Evolutionary conservation across 2,797 vertebrate species (phyloP).

Genomic region (Muscicapa comitata): DNA sequence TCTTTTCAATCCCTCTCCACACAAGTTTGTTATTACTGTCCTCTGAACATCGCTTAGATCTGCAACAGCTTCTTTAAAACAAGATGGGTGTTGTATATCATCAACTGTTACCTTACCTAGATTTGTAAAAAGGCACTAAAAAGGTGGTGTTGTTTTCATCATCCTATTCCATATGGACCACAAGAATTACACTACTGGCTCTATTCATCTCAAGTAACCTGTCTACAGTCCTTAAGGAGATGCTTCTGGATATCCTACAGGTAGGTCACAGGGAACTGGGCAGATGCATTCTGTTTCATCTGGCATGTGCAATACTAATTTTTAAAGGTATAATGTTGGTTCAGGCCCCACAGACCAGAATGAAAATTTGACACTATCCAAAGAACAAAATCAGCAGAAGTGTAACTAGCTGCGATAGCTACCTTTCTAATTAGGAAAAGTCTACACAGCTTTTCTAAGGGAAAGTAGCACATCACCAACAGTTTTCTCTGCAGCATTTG

Average conservation of each 20-base stretch:
- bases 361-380: neutral
- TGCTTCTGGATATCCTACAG: neutral
- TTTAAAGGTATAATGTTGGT: neutral
- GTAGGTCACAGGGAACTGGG: neutral
- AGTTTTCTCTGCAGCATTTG: neutral
- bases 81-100: neutral
- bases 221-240: neutral
- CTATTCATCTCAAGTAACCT: neutral
- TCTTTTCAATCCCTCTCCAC: neutral
- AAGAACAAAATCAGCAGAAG: neutral
- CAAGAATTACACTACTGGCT: neutral
- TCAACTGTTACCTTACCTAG: neutral
- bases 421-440: neutral
- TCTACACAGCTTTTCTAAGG: neutral
- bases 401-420: neutral
- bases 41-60: neutral
- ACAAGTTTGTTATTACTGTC: neutral
- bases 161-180: neutral
- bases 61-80: neutral
- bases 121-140: neutral
- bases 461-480: neutral
- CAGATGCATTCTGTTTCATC: neutral
- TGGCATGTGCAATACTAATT: neutral
- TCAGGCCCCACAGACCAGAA: neutral
- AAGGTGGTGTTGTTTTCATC: neutral